These are phyloP conservation scores for Oncopeltus fasciatus DNA, from an alignment of 1,140 invertebrate species.

Conservation along the genomic window DNA sequence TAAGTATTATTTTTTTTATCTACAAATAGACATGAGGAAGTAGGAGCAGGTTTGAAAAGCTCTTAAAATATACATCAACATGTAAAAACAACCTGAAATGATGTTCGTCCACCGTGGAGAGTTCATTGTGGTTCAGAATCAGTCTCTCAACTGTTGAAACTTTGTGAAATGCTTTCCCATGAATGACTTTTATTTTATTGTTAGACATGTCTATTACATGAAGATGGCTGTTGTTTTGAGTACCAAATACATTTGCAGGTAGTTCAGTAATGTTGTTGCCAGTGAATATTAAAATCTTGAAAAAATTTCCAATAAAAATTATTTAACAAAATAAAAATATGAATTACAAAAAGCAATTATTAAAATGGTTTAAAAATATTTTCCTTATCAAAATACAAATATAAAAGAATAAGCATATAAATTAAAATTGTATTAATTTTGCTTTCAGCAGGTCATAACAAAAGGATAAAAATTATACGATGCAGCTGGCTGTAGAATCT, in stretches of 20 bases:
- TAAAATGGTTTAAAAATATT: no score
- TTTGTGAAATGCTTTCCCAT: slow-evolving; percentile 62
- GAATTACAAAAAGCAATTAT: neutral
- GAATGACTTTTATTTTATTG: slow-evolving; percentile 58
- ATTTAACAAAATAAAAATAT: slow-evolving; percentile 17
- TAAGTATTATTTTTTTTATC: no score
- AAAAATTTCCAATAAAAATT: no score
- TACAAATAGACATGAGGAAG: no score
- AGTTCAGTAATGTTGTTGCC: slow-evolving; percentile 50
- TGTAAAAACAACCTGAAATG: slow-evolving; percentile 48
- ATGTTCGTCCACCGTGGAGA: slow-evolving; percentile 40
- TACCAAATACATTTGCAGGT: slow-evolving; percentile 59
- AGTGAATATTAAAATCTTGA: slow-evolving; percentile 54
- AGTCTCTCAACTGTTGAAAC: slow-evolving; percentile 54
- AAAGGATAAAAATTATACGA: no score
- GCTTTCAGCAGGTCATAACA: no score
- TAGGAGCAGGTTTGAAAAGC: no score
- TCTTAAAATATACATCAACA: no score
- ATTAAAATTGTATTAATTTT: no score
- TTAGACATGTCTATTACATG: slow-evolving; percentile 60
- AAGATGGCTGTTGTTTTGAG: slow-evolving; percentile 38
- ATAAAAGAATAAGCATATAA: no score
- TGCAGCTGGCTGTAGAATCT: no score
- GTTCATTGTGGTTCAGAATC: slow-evolving; percentile 57
- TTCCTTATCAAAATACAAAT: no score